Evolutionary conservation across 2,113 vertebrate species (phyloP), one percentile per base, ranked within the genome.

Genomic region (Bufo bufo): DNA sequence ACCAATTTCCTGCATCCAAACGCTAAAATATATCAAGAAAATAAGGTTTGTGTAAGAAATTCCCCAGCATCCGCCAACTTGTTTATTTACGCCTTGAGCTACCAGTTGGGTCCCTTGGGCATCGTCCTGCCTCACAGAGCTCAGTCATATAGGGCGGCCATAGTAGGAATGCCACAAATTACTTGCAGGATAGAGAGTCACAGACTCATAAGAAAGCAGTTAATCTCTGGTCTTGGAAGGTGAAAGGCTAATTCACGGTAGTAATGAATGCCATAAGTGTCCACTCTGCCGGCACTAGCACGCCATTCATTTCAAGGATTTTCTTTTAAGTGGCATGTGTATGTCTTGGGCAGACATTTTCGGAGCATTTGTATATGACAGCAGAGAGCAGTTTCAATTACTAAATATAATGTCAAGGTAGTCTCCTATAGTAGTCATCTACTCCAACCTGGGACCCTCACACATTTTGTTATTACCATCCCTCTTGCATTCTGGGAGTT

Each of bases 201-300:
- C 50, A 61, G 54, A 47, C 79, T 87, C 86, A 87, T 87, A 87
- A 87, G 86, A 87, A 87, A 87, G 86, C 66, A 82, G 86, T 87
- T 87, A 87, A 87, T 75, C 86, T 82, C 79, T 87, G 80, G 65
- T 82, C 86, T 33, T 72, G 16, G 65, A 82, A 75, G 86, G 86
- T 87, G 79, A 87, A 87, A 87, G 79, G 86, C 79, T 82, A 87
- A 87, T 87, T 87, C 56, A 77, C 80, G 75, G 66, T 61, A 81
- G 79, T 87, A 87, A 87, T 87, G 71, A 87, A 87, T 82, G 43
- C 79, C 86, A 87, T 59, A 81, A 82, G 78, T 58, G 77, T 13
- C 63, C 63, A 71, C n/a, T 23, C 82, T 54, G 7, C 16, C 45
- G 1, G 45, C 13, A 61, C 13, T 10, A 16, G n/a, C 33, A 19